These are phyloP conservation scores for Polyergus mexicanus DNA, from an alignment of 1,140 invertebrate species.

Conservation along the genomic window DNA sequence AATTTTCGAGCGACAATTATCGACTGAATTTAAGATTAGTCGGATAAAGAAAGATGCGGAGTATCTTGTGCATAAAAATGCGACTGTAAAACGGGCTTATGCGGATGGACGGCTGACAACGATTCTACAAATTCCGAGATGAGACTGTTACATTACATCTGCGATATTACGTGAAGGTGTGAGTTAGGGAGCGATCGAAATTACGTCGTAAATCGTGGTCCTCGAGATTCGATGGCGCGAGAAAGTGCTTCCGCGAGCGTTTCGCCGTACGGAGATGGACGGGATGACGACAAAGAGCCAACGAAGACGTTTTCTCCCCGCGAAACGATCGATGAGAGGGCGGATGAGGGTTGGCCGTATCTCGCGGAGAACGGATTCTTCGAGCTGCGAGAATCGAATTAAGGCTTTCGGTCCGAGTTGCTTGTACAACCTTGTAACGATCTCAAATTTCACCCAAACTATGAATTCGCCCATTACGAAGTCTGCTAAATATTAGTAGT, in stretches of 20 bases:
- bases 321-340: constrained; percentile 21
- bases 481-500: background rate
- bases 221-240: constrained; percentile 59
- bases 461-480: constrained; percentile 1
- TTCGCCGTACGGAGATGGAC: constrained; percentile 47
- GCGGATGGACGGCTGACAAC: constrained; percentile 33
- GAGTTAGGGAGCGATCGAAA: constrained; percentile 47
- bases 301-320: constrained; percentile 48
- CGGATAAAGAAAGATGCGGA: background rate
- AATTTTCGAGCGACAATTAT: background rate
- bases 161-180: constrained; percentile 31
- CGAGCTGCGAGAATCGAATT: constrained; percentile 52
- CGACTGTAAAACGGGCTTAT: background rate
- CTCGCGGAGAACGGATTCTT: constrained; percentile 34
- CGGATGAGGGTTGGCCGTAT: background rate
- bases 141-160: background rate
- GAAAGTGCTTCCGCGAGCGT: constrained; percentile 52
- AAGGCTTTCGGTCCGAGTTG: constrained; percentile 50
- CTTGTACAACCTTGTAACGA: constrained; percentile 43
- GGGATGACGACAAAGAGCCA: constrained; percentile 45
- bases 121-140: constrained; percentile 36
- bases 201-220: constrained; percentile 59
- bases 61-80: background rate
- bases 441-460: constrained; percentile 48
- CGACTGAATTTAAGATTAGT: background rate